These are phyloP conservation scores for Dryas iulia DNA, from an alignment of 1,140 invertebrate genomes.

Conservation along the genomic window DNA sequence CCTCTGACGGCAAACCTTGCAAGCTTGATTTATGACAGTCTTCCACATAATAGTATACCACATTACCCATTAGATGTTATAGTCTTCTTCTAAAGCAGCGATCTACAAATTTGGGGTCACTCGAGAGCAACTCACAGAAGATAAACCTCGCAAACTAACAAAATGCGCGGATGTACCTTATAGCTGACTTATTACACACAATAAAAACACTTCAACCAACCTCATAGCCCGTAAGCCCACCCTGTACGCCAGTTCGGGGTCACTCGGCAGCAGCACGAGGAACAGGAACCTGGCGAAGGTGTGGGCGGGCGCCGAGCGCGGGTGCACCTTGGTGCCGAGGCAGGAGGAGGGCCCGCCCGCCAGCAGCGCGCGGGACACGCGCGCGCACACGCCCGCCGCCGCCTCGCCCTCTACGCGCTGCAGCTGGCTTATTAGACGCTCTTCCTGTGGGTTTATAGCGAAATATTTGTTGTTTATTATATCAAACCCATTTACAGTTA, in stretches of 20 bases:
- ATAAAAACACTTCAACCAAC: conserved; percentile 43
- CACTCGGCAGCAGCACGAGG: conserved; percentile 85
- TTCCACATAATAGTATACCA: too few species aligned
- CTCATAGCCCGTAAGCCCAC: conserved; percentile 83
- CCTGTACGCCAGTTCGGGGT: conserved; percentile 89
- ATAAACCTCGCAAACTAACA: too few species aligned
- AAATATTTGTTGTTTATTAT: too few species aligned
- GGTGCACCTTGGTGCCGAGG: conserved; percentile 86
- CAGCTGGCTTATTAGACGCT: conserved; percentile 87
- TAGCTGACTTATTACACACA: too few species aligned
- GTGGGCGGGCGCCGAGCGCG: conserved; percentile 90
- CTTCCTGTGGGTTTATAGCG: conserved; percentile 83
- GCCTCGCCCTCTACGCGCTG: conserved; percentile 89
- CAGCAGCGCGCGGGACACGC: conserved; percentile 83
- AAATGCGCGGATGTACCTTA: too few species aligned
- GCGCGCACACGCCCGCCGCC: conserved; percentile 82
- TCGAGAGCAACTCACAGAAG: too few species aligned
- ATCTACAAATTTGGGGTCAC: too few species aligned
- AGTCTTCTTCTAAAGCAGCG: too few species aligned
- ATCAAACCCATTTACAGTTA: too few species aligned
- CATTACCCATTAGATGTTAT: too few species aligned
- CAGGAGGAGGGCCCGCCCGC: conserved; percentile 89
- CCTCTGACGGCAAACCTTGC: too few species aligned
- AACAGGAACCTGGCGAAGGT: conserved; percentile 91
- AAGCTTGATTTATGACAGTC: too few species aligned